phyloP scores from a whole-genome alignment of 2,113 vertebrate genomes.

The Nyctereutes procyonoides region DNA sequence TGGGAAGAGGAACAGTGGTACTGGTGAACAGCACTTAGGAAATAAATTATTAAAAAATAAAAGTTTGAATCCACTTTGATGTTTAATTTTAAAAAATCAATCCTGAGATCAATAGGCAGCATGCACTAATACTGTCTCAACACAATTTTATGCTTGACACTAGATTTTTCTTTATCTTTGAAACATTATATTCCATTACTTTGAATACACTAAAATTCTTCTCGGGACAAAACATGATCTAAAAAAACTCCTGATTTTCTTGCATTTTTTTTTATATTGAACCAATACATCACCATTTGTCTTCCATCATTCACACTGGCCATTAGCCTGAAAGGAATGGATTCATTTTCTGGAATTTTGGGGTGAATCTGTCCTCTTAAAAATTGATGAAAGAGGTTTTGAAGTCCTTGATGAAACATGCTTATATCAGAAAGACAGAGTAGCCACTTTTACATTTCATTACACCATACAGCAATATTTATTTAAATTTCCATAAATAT shows the following conservation, averaged over 20 bases:
- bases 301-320: neutral
- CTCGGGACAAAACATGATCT: neutral
- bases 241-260: neutral
- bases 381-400: neutral
- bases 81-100: neutral
- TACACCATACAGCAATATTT: neutral
- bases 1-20: neutral
- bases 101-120: neutral
- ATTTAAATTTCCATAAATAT: neutral
- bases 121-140: neutral
- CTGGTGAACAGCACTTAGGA: neutral
- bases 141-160: neutral
- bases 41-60: neutral
- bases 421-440: neutral
- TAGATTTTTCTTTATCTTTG: neutral
- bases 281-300: neutral
- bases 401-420: neutral
- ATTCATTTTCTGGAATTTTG: neutral
- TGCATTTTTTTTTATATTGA: neutral
- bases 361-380: neutral
- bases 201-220: neutral
- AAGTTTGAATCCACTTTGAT: neutral
- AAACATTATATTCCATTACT: neutral
- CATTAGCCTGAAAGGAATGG: neutral
- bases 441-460: neutral